Evolutionary conservation across 2,888 invertebrate species (phyloP).

Genomic region (Andrena chrysosceles): DNA sequence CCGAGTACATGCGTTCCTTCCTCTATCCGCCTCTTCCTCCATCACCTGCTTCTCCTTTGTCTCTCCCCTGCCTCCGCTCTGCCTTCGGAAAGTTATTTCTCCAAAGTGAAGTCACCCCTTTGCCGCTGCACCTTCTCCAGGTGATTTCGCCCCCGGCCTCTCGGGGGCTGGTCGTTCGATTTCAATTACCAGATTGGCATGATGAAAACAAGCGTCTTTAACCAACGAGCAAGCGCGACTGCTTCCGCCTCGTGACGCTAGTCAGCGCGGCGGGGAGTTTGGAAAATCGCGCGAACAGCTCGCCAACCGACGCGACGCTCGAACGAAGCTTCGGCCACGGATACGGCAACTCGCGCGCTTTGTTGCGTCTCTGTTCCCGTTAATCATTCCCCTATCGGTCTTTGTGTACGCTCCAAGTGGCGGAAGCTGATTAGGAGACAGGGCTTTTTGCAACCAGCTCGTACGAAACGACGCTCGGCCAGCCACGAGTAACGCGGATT

Average conservation of each 20-base stretch:
- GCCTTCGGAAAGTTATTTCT: constrained; percentile 11
- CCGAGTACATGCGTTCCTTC: constrained; percentile 6
- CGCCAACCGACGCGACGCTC: not conserved
- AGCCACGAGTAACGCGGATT: constrained; percentile 3
- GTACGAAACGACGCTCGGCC: constrained; percentile 8
- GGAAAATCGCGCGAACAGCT: constrained; percentile 31
- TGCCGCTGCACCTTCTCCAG: not conserved
- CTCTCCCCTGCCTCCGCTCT: not conserved
- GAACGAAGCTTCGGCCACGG: constrained; percentile 18
- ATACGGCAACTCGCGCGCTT: constrained; percentile 16
- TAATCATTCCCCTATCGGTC: constrained; percentile 40
- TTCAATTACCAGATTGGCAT: constrained; percentile 45
- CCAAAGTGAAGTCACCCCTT: constrained; percentile 6
- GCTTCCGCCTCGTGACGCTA: not conserved
- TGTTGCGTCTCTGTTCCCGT: constrained; percentile 32
- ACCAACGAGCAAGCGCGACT: not conserved
- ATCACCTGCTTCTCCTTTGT: not conserved
- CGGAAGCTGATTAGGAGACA: constrained; percentile 50
- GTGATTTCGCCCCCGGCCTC: not conserved
- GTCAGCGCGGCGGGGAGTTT: not conserved
- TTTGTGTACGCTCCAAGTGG: constrained; percentile 25
- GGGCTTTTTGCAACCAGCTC: constrained; percentile 29
- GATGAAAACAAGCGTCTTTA: constrained; percentile 25
- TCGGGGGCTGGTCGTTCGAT: constrained; percentile 18
- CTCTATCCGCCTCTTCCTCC: not conserved